A percentile compares a stretch with the other conserved stretches of the same genome.
Conservation (phyloP, 1,140 invertebrate genomes). For the Apis florea region DNA sequence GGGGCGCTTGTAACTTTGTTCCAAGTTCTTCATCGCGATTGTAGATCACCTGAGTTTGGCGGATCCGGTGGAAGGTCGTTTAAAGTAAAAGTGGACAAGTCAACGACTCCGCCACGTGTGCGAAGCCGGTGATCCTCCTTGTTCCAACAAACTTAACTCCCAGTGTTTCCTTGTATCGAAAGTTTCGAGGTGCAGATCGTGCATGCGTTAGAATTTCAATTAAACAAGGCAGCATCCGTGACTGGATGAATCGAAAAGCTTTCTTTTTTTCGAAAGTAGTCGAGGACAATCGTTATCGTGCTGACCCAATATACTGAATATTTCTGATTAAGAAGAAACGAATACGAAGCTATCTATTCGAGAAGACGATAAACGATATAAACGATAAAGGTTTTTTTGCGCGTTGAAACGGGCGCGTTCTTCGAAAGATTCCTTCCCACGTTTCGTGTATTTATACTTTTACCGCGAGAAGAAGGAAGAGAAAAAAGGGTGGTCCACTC, state of each 20-base stretch:
- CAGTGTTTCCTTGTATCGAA: not conserved
- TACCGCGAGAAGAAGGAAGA: no score
- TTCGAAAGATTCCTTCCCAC: no score
- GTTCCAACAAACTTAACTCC: not conserved
- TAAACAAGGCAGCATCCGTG: not conserved
- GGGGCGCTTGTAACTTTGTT: conserved; percentile 31
- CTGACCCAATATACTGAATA: no score
- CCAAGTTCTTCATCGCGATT: conserved; percentile 36
- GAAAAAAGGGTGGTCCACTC: no score
- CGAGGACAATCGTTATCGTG: no score
- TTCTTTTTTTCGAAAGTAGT: no score
- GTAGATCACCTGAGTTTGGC: conserved; percentile 38
- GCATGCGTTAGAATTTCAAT: not conserved
- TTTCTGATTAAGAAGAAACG: no score
- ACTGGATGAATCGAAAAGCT: not conserved
- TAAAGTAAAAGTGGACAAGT: conserved; percentile 44
- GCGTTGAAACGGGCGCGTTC: no score
- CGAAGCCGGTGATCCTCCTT: not conserved
- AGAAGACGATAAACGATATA: no score
- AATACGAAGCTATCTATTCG: no score
- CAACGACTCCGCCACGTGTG: conserved; percentile 3
- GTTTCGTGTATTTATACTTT: no score
- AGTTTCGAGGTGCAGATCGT: not conserved
- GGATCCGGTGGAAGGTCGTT: conserved; percentile 32
- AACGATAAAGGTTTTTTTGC: no score